Base-by-base conservation (phyloP, 2,113 vertebrate species). In the Tamias sibiricus region DNA sequence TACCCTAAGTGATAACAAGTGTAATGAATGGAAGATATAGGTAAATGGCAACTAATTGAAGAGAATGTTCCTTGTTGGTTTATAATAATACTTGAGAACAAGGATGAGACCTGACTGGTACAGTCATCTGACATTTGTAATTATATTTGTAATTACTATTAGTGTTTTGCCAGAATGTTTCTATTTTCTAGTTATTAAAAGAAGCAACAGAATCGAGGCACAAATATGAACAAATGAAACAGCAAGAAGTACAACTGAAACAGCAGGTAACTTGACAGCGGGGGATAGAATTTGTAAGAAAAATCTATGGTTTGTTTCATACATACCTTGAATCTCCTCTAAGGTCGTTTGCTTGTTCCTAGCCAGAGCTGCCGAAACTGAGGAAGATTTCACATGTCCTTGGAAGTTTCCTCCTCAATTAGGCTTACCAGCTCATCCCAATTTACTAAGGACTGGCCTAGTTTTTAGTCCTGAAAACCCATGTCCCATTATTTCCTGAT, bases 191-290 rank as follows among this genome's bases (percentile, higher is more conserved):
- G 99, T 99, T 99, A 71, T 98, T 99, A 95, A 99, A 99, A 98
- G 99, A 99, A 88, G 99, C 99, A 86, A 99, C 99, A 0, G 99
- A 99, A 98, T 99, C 99, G 22, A 99, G 99, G 90, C 99, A 99
- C 97, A 99, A 99, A 98, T 99, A 99, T 98, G 99, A 99, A 97
- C 98, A 99, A 98, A 99, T 99, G 99, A 99, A 99, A 98, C 99
- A 99, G 93, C 99, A 99, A 97, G 99, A 99, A 98, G 98, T 98
- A 47, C 99, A 99, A 96, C 98, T 99, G 57, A 99, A 99, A 96
- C 99, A 99, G 94, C 99, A 99, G 99, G 99, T 99, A 96, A 96
- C 85, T 96, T 35, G 86, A 87, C 42, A 44, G 71, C 57, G 89
- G 30, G 62, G 85, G 13, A 42, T 44, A 40, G 69, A 66, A 40